Base-by-base conservation (phyloP, 2,113 vertebrate species). In the Thryonomys swinderianus region DNA sequence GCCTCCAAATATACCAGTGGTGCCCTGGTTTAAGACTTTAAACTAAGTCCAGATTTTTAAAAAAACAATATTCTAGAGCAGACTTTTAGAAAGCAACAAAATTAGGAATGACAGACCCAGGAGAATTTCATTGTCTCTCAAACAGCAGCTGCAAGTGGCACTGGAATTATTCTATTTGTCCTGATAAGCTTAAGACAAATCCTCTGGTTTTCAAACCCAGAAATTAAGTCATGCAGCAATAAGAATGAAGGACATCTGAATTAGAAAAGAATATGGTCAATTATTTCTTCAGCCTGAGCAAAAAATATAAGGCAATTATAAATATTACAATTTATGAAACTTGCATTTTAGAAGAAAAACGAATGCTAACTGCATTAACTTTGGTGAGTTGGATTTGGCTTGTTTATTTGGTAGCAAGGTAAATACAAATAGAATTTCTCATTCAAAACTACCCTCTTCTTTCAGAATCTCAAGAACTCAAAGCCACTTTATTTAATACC, bases 41-140 rank as follows among this genome's bases (percentile, higher is more conserved):
- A 69, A 79, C 71, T 66, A 85, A 91, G 0, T 67, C 64, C 32
- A 42, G 34, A 11, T 37, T 16, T 3, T 62, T 51, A 51, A 51
- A 51, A 40, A 79, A 32, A 42, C 45, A 51, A 45, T 18, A 74
- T 30, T 86, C 69, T 34, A 48, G 3, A 48, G 71, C 37, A 90
- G 45, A 6, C 21, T 91, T 90, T 96, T 92, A 48, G 48, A 88
- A 83, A 88, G 53, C 13, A 62, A 81, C 34, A 57, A 69, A 78
- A 84, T 71, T 5, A 48, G 61, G 37, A 74, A 89, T 85, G 93
- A 85, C 78, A 91, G 40, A 74, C 79, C 4, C 53, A n/a, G 17
- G 27, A 86, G 89, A 90, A 88, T 74, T 59, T 64, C 9, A 59
- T 27, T 64, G 64, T 61, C 42, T 92, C 66, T 83, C 53, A 91